Conservation (phyloP, 1,140 invertebrate species). For the Cherax quadricarinatus region DNA sequence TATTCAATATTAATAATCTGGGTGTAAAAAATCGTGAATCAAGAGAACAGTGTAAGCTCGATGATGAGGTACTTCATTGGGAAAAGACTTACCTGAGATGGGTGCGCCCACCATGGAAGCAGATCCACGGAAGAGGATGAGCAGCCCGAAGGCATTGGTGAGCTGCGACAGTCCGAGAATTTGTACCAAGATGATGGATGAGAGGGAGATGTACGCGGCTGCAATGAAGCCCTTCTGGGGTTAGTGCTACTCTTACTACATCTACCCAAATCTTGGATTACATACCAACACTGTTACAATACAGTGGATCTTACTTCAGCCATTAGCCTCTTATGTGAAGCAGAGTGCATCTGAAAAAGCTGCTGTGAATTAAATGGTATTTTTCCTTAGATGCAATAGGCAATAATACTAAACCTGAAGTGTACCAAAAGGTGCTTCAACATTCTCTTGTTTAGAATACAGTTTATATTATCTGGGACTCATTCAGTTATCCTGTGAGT, state of each 20-base stretch:
- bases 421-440: background rate
- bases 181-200: conserved; percentile 98
- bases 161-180: conserved; percentile 95
- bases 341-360: conserved; percentile 31
- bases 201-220: conserved; percentile 97
- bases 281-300: background rate
- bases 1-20: too few relatives aligned
- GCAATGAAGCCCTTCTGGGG: conserved; percentile 67
- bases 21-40: background rate
- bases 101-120: conserved; percentile 89
- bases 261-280: background rate
- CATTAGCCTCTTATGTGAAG: conserved; percentile 18
- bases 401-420: background rate
- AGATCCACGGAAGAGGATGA: conserved; percentile 95
- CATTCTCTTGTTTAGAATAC: background rate
- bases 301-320: background rate
- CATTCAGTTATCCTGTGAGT: background rate
- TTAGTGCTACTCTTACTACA: conserved; percentile 38
- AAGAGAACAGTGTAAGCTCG: background rate
- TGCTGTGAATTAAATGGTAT: background rate
- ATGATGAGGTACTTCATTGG: conserved; percentile 1
- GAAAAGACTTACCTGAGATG: conserved; percentile 79
- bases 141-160: conserved; percentile 96
- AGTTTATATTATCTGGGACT: background rate
- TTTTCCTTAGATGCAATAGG: background rate